Evolutionary conservation across 2,888 invertebrate genomes (phyloP).

Genomic region (Noctua comes): DNA sequence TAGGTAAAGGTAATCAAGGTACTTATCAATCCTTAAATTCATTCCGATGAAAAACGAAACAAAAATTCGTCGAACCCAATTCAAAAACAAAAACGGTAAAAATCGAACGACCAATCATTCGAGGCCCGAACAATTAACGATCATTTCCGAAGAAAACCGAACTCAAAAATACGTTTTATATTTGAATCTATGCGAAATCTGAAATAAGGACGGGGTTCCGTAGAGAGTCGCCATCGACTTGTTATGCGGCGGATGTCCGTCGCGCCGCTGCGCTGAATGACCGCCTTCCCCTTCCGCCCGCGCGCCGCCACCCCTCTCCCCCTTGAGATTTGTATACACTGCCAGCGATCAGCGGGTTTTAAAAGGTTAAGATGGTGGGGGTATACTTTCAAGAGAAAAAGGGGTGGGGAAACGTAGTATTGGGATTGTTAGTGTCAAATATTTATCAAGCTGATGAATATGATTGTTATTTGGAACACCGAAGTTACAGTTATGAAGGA

Average conservation of each 20-base stretch:
- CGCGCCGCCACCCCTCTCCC: constrained; percentile 69
- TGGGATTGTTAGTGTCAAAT: not conserved
- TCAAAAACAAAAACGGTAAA: constrained; percentile 23
- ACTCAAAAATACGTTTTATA: constrained; percentile 72
- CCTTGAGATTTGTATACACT: constrained; percentile 61
- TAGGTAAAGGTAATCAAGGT: not conserved
- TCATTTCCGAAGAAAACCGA: constrained; percentile 39
- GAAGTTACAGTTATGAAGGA: not conserved
- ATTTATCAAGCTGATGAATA: not conserved
- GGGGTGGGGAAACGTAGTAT: not conserved
- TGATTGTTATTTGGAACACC: not conserved
- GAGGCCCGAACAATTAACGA: constrained; percentile 48
- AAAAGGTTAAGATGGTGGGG: constrained; percentile 2
- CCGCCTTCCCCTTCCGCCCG: constrained; percentile 88
- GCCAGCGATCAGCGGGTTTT: constrained; percentile 67
- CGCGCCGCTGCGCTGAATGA: constrained; percentile 90
- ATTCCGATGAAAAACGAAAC: not conserved
- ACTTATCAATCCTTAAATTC: not conserved
- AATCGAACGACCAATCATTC: constrained; percentile 19
- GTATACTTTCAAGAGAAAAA: not conserved
- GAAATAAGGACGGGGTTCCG: constrained; percentile 84
- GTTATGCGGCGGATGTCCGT: constrained; percentile 91
- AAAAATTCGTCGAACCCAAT: constrained; percentile 2
- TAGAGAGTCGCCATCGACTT: constrained; percentile 88
- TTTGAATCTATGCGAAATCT: constrained; percentile 84